phyloP scores from a whole-genome alignment of 2,888 invertebrate species.

The Calliphora vomitoria region DNA sequence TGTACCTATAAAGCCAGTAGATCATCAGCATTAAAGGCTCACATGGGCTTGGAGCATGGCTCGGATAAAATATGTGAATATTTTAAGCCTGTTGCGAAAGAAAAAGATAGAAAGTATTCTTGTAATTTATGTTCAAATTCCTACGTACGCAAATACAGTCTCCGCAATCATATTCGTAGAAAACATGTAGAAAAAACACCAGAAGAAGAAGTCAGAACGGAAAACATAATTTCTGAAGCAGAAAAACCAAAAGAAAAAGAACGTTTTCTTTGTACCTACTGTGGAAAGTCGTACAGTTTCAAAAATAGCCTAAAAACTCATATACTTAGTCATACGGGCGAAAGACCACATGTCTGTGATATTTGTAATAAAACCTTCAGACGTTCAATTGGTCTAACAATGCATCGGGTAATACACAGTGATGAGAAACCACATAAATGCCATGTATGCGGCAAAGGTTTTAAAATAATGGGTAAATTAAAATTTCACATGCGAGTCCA shows the following conservation, averaged over 20 bases:
- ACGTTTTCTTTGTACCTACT: constrained; percentile 59
- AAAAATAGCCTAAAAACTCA: constrained; percentile 57
- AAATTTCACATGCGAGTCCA: constrained; percentile 77
- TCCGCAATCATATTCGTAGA: too few species aligned
- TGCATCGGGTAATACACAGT: constrained; percentile 86
- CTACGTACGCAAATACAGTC: too few species aligned
- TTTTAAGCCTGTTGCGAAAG: too few species aligned
- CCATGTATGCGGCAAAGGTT: constrained; percentile 77
- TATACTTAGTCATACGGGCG: constrained; percentile 87
- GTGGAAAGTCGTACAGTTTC: constrained; percentile 59
- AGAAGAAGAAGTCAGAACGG: constrained; percentile 27
- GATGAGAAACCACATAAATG: constrained; percentile 77
- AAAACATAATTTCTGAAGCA: neutral
- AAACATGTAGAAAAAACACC: too few species aligned
- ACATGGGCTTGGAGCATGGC: constrained; percentile 23
- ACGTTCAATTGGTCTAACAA: constrained; percentile 88
- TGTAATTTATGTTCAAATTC: too few species aligned
- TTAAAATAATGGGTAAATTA: constrained; percentile 79
- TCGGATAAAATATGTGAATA: too few species aligned
- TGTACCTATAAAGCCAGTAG: constrained; percentile 60
- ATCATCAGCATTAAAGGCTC: constrained; percentile 53
- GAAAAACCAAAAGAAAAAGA: constrained; percentile 45
- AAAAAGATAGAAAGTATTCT: too few species aligned
- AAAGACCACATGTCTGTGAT: constrained; percentile 77
- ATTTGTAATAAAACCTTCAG: constrained; percentile 84